Conservation (phyloP, 92 coral and sea anemone species). For the Palythoa caribaeorum region DNA sequence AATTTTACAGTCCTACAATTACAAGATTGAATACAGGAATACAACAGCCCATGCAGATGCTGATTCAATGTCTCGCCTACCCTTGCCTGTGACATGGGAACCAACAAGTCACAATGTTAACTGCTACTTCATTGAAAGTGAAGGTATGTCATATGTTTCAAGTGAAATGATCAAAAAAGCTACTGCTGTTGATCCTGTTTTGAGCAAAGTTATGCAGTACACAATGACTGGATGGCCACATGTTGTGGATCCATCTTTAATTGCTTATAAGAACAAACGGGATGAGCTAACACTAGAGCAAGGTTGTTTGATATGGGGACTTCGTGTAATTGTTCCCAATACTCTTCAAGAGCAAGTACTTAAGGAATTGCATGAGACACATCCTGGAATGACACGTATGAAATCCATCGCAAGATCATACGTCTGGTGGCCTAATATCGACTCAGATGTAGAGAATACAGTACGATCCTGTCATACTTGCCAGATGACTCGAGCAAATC, state of each 20-base stretch:
- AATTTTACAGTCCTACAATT: constrained; percentile 35
- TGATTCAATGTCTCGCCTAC: constrained; percentile 12
- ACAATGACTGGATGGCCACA: constrained; percentile 35
- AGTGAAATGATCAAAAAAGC: constrained; percentile 39
- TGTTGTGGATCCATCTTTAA: constrained; percentile 40
- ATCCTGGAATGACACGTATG: constrained; percentile 55
- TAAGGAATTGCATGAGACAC: constrained; percentile 60
- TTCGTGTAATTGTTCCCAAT: constrained; percentile 53
- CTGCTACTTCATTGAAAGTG: constrained; percentile 55
- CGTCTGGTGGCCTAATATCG: too few relatives aligned
- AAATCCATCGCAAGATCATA: too few relatives aligned
- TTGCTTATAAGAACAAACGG: constrained; percentile 34
- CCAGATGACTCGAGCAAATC: constrained; percentile 51
- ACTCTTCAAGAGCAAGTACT: constrained; percentile 51
- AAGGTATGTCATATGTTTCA: constrained; percentile 48
- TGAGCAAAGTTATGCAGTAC: constrained; percentile 24
- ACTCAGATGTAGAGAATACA: too few relatives aligned
- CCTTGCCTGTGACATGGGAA: constrained; percentile 31
- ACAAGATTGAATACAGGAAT: constrained; percentile 50
- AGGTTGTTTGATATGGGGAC: constrained; percentile 62
- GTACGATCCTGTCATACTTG: background rate
- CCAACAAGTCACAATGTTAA: constrained; percentile 62
- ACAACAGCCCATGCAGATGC: background rate
- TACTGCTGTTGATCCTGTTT: constrained; percentile 50
- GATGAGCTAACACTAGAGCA: constrained; percentile 62